Evolutionary conservation across 2,888 invertebrate genomes (phyloP).

Genomic region (Tenthredo distinguenda): DNA sequence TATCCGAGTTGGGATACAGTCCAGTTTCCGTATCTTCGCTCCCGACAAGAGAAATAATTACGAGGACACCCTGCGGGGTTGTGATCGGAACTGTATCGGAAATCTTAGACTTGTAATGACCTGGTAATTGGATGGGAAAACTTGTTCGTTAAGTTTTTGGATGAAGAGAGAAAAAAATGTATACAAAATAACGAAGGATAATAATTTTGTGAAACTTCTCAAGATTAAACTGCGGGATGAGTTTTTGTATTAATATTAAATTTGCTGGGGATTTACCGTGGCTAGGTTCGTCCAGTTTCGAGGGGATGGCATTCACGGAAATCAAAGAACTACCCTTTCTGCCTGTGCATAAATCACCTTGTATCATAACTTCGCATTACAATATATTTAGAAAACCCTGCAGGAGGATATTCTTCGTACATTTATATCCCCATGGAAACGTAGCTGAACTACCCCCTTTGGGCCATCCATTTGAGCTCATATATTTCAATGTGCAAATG

Average conservation of each 20-base stretch:
- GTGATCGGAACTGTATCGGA: constrained; percentile 4
- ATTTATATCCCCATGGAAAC: constrained; percentile 44
- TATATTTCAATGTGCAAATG: constrained; percentile 51
- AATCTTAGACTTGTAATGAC: constrained; percentile 8
- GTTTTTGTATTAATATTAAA: not conserved
- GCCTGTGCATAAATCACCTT: not conserved
- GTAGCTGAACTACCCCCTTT: constrained; percentile 38
- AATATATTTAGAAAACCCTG: constrained; percentile 21
- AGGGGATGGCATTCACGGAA: not conserved
- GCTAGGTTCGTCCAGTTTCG: not conserved
- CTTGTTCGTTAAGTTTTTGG: not conserved
- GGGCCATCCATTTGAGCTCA: constrained; percentile 42
- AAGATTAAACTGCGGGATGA: not conserved
- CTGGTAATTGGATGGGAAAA: not conserved
- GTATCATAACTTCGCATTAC: constrained; percentile 16
- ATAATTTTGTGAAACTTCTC: not conserved
- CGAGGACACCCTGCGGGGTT: constrained; percentile 36
- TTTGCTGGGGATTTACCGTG: not conserved
- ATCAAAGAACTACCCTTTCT: not conserved
- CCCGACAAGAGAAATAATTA: constrained; percentile 48
- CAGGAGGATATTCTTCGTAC: constrained; percentile 38
- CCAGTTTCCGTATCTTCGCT: constrained; percentile 39
- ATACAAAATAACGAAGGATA: not conserved
- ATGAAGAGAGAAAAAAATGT: not conserved
- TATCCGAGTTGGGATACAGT: constrained; percentile 48